A percentile compares a stretch with the other conserved stretches of the same genome.
These are phyloP conservation scores for Nothura maculosa DNA, from an alignment of 2,797 vertebrate genomes.

Conservation along the genomic window DNA sequence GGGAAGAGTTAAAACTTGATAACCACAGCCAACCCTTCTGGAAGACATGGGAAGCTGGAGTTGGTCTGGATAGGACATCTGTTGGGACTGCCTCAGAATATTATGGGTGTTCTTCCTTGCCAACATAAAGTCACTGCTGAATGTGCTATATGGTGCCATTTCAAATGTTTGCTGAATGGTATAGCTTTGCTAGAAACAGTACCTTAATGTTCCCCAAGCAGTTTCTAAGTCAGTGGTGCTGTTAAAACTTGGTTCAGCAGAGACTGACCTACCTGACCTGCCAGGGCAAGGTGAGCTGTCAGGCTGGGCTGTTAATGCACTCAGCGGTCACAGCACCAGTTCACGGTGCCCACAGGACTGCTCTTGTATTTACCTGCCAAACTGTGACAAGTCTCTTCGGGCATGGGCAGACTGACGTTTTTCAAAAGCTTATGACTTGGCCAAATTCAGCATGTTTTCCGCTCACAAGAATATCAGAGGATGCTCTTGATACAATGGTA, in stretches of 20 bases:
- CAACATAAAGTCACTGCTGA: background rate
- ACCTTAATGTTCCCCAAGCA: background rate
- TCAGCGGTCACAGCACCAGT: background rate
- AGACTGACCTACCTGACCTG: background rate
- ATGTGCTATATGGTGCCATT: background rate
- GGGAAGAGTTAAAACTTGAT: conserved; percentile 12
- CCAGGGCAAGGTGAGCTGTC: background rate
- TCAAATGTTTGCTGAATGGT: background rate
- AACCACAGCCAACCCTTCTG: background rate
- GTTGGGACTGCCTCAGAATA: background rate
- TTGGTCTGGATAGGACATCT: background rate
- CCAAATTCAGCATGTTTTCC: background rate
- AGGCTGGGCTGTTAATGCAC: background rate
- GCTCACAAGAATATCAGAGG: background rate
- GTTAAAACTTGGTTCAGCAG: conserved; percentile 12
- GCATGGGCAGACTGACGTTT: background rate
- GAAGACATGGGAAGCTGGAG: background rate
- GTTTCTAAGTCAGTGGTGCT: background rate
- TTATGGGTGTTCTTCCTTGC: background rate
- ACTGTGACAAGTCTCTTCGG: background rate
- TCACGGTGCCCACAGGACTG: background rate
- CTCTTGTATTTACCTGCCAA: background rate
- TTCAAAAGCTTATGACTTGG: background rate
- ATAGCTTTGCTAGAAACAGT: background rate
- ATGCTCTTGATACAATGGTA: background rate